Evolutionary conservation across 2,113 vertebrate genomes (phyloP).

Genomic region (Neopipo cinnamomea): DNA sequence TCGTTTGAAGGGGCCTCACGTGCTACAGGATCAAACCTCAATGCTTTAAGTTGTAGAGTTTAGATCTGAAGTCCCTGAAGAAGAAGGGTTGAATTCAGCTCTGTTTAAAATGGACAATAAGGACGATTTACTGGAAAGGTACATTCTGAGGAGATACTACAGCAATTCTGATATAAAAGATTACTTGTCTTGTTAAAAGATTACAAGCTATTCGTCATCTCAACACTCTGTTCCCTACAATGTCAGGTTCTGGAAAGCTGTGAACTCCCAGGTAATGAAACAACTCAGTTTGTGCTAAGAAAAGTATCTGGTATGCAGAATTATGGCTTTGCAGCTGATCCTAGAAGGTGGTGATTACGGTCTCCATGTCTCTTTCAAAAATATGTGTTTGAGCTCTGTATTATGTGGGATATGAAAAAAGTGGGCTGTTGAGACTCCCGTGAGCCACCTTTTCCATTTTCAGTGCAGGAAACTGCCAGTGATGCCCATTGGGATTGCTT

Average conservation of each 20-base stretch:
- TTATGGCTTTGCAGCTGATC: neutral
- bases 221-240: neutral
- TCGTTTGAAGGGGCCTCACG: neutral
- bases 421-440: neutral
- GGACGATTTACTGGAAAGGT: neutral
- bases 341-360: neutral
- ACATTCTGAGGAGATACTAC: neutral
- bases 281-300: neutral
- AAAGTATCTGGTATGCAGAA: neutral
- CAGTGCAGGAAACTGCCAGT: neutral
- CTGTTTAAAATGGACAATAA: neutral
- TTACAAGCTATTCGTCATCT: conserved; percentile 33
- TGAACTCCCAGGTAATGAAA: conserved; percentile 21
- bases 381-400: neutral
- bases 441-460: neutral
- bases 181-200: conserved; percentile 35
- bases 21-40: neutral
- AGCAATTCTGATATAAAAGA: conserved; percentile 15
- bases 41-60: neutral
- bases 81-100: neutral
- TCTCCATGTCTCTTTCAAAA: neutral
- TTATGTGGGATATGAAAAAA: neutral
- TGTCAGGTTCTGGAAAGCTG: neutral
- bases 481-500: neutral
- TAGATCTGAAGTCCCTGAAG: neutral